Evolutionary conservation across 2,113 vertebrate species (phyloP).

Genomic region (Vireo altiloquus): DNA sequence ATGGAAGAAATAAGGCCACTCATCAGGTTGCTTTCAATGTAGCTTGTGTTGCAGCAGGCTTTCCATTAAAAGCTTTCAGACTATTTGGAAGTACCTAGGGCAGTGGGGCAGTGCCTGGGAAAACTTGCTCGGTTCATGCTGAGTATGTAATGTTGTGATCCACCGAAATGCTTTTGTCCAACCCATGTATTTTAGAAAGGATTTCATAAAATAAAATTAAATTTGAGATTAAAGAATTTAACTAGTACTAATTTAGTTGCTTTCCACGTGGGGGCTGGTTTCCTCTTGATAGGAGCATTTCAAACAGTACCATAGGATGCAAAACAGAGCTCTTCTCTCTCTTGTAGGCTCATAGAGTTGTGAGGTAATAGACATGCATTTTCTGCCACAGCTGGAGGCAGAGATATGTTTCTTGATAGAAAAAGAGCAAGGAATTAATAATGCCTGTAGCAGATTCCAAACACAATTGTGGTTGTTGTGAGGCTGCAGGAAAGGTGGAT

Average conservation of each 20-base stretch:
- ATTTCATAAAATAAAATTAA: not conserved
- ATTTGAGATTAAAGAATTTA: not conserved
- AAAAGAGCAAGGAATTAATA: not conserved
- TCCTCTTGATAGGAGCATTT: not conserved
- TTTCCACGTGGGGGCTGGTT: not conserved
- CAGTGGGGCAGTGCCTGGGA: not conserved
- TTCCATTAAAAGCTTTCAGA: not conserved
- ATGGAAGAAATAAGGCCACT: not conserved
- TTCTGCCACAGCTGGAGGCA: not conserved
- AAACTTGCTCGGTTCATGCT: not conserved
- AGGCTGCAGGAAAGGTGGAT: not conserved
- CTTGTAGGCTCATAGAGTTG: not conserved
- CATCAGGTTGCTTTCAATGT: not conserved
- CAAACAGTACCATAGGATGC: not conserved
- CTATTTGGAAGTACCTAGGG: not conserved
- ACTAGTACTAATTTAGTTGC: not conserved
- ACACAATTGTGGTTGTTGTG: not conserved
- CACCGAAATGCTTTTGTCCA: not conserved
- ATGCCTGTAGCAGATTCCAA: not conserved
- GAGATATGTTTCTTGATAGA: not conserved
- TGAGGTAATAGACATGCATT: not conserved
- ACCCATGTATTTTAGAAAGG: not conserved
- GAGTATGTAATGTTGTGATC: not conserved
- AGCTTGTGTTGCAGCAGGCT: not conserved
- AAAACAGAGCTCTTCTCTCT: not conserved